These are phyloP conservation scores for Haemorhous mexicanus DNA, from an alignment of 2,113 vertebrate genomes.

Conservation along the genomic window DNA sequence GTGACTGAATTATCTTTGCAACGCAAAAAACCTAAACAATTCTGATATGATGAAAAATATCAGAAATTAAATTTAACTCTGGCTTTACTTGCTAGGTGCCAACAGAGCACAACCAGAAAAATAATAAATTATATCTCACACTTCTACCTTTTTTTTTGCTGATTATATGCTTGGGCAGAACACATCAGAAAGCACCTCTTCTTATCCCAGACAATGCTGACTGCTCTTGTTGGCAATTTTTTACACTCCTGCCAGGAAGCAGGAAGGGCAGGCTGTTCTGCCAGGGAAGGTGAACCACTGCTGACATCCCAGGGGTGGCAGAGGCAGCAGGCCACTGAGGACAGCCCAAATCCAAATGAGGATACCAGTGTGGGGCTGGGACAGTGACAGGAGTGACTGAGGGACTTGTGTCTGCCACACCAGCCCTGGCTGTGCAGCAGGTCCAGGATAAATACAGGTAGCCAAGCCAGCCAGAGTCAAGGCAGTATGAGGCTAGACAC, in stretches of 20 bases:
- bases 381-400: accelerated
- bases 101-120: not conserved
- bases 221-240: not conserved
- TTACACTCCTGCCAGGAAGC: accelerated
- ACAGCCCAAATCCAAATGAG: not conserved
- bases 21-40: not conserved
- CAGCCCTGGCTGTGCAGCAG: accelerated
- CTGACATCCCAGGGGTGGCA: not conserved
- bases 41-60: not conserved
- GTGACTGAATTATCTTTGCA: not conserved
- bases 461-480: not conserved
- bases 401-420: too few species aligned
- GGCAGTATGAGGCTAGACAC: not conserved
- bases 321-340: not conserved
- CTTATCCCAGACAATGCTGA: not conserved
- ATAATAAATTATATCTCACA: not conserved
- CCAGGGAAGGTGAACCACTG: not conserved
- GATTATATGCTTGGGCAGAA: not conserved
- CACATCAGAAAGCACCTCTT: not conserved
- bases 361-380: accelerated
- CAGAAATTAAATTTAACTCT: not conserved
- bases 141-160: not conserved
- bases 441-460: not conserved
- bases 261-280: not conserved
- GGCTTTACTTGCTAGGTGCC: not conserved